phyloP scores from a whole-genome alignment of 2,888 invertebrate genomes.

The Sepioteuthis lessoniana region DNA sequence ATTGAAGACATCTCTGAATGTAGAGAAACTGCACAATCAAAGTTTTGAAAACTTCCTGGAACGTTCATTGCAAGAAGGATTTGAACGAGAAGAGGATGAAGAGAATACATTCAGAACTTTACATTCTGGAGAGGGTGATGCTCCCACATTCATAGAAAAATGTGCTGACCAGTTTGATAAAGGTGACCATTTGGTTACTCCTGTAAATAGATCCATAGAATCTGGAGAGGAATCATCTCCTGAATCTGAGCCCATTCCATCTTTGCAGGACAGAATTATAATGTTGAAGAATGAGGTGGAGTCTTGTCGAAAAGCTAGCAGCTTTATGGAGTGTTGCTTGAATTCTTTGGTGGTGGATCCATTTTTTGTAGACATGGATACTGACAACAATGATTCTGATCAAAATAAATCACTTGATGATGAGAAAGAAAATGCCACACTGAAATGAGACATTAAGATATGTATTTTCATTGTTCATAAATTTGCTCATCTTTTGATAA shows the following conservation, averaged over 20 bases:
- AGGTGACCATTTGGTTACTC: background rate
- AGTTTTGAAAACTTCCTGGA: background rate
- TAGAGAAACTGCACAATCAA: background rate
- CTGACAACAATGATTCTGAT: background rate
- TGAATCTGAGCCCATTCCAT: background rate
- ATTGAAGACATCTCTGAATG: background rate
- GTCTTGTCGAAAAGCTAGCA: background rate
- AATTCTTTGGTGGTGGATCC: background rate
- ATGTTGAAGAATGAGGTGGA: background rate
- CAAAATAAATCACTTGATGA: background rate
- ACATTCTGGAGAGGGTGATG: background rate
- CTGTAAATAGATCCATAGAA: background rate
- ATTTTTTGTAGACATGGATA: background rate
- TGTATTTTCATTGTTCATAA: background rate
- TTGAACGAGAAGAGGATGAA: background rate
- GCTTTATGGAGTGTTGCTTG: background rate
- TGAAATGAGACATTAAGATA: background rate
- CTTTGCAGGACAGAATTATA: background rate
- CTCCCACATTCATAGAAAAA: background rate
- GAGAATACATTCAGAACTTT: background rate
- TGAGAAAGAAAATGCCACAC: background rate
- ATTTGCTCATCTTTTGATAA: background rate
- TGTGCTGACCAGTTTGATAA: background rate
- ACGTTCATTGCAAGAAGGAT: background rate
- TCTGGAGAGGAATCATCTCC: background rate